Conservation (phyloP, 2,797 vertebrate species). For the Percopsis omiscomaycus region DNA sequence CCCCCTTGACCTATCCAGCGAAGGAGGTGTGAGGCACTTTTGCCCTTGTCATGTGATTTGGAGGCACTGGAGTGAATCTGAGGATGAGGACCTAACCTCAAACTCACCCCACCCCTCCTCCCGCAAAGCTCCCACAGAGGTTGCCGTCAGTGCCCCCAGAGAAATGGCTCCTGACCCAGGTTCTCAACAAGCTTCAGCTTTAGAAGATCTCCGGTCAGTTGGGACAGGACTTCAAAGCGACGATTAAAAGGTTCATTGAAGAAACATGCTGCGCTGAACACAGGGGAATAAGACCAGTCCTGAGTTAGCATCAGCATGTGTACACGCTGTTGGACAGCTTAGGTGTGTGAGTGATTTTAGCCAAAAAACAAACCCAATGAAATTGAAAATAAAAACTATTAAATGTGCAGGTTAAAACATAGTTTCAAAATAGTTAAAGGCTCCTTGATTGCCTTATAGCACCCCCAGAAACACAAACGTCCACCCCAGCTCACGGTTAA, state of each 20-base stretch:
- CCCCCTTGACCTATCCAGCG: conserved; percentile 23
- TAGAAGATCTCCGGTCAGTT: conserved; percentile 28
- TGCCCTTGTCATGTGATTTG: conserved; percentile 23
- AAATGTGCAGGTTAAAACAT: too few species aligned
- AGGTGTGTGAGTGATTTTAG: too few species aligned
- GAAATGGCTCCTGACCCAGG: conserved; percentile 33
- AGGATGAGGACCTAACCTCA: conserved; percentile 26
- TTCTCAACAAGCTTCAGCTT: conserved; percentile 40
- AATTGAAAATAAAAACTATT: too few species aligned
- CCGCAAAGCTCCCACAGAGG: conserved; percentile 3
- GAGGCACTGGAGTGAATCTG: conserved; percentile 33
- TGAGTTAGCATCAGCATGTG: background rate
- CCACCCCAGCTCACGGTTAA: too few species aligned
- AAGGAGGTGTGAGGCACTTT: conserved; percentile 1
- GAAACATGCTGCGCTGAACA: conserved; percentile 28
- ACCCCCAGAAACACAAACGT: too few species aligned
- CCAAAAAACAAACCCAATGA: too few species aligned
- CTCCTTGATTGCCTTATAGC: too few species aligned
- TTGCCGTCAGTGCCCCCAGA: conserved; percentile 20
- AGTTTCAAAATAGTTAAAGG: too few species aligned
- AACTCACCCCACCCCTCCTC: conserved; percentile 4
- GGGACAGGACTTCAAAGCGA: conserved; percentile 47
- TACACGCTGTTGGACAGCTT: background rate
- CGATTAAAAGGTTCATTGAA: conserved; percentile 31
- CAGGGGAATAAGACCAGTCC: conserved; percentile 2